Conservation (phyloP, 2,113 vertebrate genomes). For the Cariama cristata region DNA sequence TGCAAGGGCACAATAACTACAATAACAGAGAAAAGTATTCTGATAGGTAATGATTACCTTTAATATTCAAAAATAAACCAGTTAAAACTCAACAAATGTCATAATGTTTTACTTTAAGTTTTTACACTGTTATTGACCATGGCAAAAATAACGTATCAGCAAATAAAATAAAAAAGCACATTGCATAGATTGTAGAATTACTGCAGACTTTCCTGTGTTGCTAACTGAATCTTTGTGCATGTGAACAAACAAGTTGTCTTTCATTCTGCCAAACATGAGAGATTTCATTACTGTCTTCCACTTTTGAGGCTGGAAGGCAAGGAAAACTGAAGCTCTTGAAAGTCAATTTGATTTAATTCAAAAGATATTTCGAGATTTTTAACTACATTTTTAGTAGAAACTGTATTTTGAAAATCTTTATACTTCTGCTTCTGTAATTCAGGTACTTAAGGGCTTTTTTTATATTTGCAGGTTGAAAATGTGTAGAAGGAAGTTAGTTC, state of each 20-base stretch:
- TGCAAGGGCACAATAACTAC: not conserved
- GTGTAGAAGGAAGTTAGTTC: not conserved
- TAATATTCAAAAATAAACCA: not conserved
- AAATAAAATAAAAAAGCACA: not conserved
- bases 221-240: not conserved
- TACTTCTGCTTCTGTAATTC: not conserved
- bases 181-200: not conserved
- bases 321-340: constrained; percentile 10
- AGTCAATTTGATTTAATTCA: constrained; percentile 5
- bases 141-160: not conserved
- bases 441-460: not conserved
- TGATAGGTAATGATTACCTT: not conserved
- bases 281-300: not conserved
- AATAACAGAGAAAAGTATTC: not conserved
- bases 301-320: constrained; percentile 32
- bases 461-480: not conserved
- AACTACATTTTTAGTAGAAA: not conserved
- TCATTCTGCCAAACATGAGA: constrained; percentile 25
- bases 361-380: not conserved
- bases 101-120: not conserved
- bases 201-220: not conserved
- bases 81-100: not conserved
- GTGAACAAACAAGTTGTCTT: not conserved
- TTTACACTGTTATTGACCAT: not conserved
- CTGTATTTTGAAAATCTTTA: not conserved